Conservation (phyloP, 1,140 invertebrate species). For the Leptopilina boulardi region DNA sequence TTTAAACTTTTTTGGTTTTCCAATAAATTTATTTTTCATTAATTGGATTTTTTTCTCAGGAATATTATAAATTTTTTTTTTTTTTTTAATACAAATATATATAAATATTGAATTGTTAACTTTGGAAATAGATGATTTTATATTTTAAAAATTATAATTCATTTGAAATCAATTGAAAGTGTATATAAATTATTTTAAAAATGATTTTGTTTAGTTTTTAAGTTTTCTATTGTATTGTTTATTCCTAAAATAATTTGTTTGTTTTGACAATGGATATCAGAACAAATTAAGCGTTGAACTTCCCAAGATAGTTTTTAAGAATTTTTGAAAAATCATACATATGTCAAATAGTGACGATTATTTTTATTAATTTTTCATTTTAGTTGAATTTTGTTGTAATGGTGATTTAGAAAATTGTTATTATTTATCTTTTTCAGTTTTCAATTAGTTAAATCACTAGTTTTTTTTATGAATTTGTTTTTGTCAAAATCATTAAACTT, state of each 20-base stretch:
- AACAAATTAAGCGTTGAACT: neutral
- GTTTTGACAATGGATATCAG: slow-evolving; percentile 25
- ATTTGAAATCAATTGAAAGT: no score
- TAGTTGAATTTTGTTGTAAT: no score
- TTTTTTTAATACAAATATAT: neutral
- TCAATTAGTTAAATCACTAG: no score
- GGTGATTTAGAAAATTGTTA: no score
- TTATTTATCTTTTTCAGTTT: no score
- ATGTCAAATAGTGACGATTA: neutral
- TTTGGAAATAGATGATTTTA: neutral
- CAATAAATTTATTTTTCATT: neutral
- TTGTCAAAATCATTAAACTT: no score
- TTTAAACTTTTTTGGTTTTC: no score
- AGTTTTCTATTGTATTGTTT: neutral
- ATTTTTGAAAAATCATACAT: neutral
- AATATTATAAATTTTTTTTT: neutral
- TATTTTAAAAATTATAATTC: no score
- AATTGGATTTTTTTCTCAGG: neutral
- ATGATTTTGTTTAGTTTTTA: neutral
- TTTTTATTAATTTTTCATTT: neutral
- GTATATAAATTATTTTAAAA: neutral
- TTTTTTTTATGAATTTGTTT: no score
- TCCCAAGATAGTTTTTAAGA: neutral
- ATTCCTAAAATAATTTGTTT: neutral
- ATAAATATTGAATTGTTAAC: neutral